Percentiles rank a stretch among this genome's conserved stretches.
Conservation (phyloP, 2,888 invertebrate species). For the Ormyrus rosae region DNA sequence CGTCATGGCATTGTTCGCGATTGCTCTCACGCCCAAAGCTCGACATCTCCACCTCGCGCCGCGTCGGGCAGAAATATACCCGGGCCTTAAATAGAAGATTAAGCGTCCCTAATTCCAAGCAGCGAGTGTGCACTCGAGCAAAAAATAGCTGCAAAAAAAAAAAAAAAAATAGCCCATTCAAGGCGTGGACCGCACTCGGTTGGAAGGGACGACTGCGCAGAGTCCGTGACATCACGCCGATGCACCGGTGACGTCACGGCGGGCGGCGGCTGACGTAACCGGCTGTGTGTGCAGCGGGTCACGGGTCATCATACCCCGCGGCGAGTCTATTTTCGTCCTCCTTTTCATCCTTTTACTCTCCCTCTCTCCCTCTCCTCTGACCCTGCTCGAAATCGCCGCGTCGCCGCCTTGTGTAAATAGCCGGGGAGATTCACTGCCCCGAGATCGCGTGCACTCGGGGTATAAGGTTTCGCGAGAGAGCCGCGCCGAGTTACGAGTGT, state of each 20-base stretch:
- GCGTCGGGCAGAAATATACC: too few species aligned
- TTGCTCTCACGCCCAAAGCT: too few species aligned
- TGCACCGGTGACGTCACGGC: constrained; percentile 75
- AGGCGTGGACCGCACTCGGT: too few species aligned
- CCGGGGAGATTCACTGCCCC: constrained; percentile 20
- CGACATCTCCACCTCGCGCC: too few species aligned
- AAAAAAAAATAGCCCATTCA: too few species aligned
- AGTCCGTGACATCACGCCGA: constrained; percentile 65
- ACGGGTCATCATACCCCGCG: constrained; percentile 64
- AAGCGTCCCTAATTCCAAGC: too few species aligned
- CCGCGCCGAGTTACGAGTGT: constrained; percentile 21
- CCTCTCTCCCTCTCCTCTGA: neutral
- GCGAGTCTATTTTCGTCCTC: constrained; percentile 57
- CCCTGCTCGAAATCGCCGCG: neutral
- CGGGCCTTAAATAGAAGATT: too few species aligned
- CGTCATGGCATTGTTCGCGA: too few species aligned
- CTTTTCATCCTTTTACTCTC: constrained; percentile 2
- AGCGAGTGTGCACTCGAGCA: too few species aligned
- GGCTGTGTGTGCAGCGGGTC: constrained; percentile 68
- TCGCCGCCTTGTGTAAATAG: constrained; percentile 27
- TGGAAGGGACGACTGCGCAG: too few species aligned
- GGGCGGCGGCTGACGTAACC: constrained; percentile 73
- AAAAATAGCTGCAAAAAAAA: too few species aligned
- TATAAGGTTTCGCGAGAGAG: constrained; percentile 14
- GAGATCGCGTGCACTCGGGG: neutral